Base-by-base conservation (phyloP, 1,140 invertebrate species). In the Diachasmimorpha longicaudata region DNA sequence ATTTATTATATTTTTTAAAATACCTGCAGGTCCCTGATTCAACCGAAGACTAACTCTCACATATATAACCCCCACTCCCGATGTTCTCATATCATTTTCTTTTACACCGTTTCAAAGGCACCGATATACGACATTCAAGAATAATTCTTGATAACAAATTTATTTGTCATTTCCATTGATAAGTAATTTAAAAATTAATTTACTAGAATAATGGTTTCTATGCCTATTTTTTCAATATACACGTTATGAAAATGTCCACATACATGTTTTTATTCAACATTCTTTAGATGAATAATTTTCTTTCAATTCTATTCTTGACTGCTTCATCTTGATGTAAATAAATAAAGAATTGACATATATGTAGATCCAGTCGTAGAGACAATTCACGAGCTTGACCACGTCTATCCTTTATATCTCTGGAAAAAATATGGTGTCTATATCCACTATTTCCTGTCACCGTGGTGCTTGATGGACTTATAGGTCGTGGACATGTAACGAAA, bases 51-150 rank as follows among this genome's bases (percentile, higher is more conserved):
- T 31, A 31, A 31, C 2, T 31, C 6, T 31, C 31, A 6, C 31
- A 31, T 31, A 31, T 6, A 6, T 31, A n/a, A n/a, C n/a, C n/a
- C 31, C 6, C 31, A 3, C 31, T 31, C 6, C 6, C 2, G 6
- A 2, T 31, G 58, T 74, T 66, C 58, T 67, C 39, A 68, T 21
- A 39, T 73, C 4, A 70, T 70, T 19, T 39, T 25, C 71, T 81
- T 81, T 70, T 78, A 82, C 78, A 77, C 66, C 71, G 81, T 82
- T 84, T 82, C 79, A 84, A 87, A 86, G 84, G 87, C 86, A 86
- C 85, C 81, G 80, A 82, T 80, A 79, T 79, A 79, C 78, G 68
- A 77, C 78, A 72, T 77, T 80, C 77, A 63, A 73, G 79, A 77
- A 70, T 76, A 77, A 73, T 42, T 42, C 9, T 42, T 42, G 9